These are phyloP conservation scores for Pentamera pediparva DNA, from an alignment of 53 echinoderm and acorn worm species.

Conservation along the genomic window DNA sequence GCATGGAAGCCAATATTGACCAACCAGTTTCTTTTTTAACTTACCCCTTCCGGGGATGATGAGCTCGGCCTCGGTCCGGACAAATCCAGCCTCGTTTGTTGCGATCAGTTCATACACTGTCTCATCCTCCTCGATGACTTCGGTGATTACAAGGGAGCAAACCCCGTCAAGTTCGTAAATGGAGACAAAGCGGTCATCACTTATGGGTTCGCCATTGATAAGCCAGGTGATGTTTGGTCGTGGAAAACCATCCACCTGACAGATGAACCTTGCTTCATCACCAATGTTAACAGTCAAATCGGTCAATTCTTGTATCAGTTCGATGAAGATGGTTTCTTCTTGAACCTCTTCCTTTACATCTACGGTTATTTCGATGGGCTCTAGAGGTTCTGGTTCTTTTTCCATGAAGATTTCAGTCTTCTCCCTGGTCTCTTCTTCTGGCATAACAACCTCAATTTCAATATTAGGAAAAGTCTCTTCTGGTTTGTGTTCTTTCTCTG, in stretches of 20 bases:
- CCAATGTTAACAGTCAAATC: slow-evolving; percentile 47
- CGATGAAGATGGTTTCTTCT: slow-evolving; percentile 35
- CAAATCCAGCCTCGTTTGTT: slow-evolving; percentile 78
- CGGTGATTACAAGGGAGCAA: slow-evolving; percentile 51
- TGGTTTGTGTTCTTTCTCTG: slow-evolving; percentile 9
- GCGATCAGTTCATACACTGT: slow-evolving; percentile 76
- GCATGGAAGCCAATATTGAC: too few species aligned
- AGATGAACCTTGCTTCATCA: slow-evolving; percentile 32
- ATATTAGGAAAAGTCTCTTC: not conserved
- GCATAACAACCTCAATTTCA: slow-evolving; percentile 16
- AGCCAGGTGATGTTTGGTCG: slow-evolving; percentile 50
- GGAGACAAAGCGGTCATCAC: slow-evolving; percentile 43
- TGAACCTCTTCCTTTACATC: slow-evolving; percentile 39
- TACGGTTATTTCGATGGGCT: slow-evolving; percentile 42
- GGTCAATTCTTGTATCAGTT: slow-evolving; percentile 34
- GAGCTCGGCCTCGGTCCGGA: slow-evolving; percentile 70
- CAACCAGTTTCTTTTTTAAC: too few species aligned
- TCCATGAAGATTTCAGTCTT: slow-evolving; percentile 27
- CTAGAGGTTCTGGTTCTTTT: slow-evolving; percentile 30
- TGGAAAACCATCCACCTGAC: slow-evolving; percentile 47
- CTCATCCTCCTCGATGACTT: slow-evolving; percentile 57
- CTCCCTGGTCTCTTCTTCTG: slow-evolving; percentile 28
- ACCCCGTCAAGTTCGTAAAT: slow-evolving; percentile 52
- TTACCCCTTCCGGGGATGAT: slow-evolving; percentile 53
- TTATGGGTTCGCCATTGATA: slow-evolving; percentile 40